phyloP scores from a whole-genome alignment of 1,140 invertebrate species.

The Ostrea edulis region DNA sequence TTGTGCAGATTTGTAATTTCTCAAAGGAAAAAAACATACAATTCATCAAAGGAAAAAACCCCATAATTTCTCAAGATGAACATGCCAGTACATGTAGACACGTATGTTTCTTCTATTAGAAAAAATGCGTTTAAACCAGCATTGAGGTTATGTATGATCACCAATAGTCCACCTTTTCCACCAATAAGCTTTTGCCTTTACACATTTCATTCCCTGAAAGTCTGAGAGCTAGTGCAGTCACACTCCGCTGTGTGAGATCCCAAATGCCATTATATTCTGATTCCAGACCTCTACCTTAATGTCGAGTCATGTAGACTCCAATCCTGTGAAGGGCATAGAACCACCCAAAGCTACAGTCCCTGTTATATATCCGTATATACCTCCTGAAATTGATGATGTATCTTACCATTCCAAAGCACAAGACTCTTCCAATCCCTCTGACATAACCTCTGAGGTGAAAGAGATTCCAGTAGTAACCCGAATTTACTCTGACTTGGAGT shows the following conservation, averaged over 20 bases:
- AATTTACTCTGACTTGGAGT: slow-evolving; percentile 62
- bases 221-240: neutral
- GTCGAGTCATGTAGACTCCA: neutral
- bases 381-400: slow-evolving; percentile 57
- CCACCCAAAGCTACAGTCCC: slow-evolving; percentile 47
- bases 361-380: slow-evolving; percentile 58
- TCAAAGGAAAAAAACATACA: no score
- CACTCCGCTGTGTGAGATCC: neutral
- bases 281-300: slow-evolving; percentile 35
- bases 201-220: neutral
- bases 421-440: slow-evolving; percentile 6
- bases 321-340: neutral
- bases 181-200: neutral
- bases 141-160: neutral
- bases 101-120: no score
- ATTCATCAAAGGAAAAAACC: no score
- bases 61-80: no score
- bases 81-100: no score
- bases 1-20: no score
- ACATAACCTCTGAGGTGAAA: neutral
- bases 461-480: slow-evolving; percentile 56
- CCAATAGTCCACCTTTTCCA: neutral
- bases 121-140: slow-evolving; percentile 23
- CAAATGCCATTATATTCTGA: slow-evolving; percentile 42
- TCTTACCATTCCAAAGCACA: slow-evolving; percentile 50